These are phyloP conservation scores for Ophiodon elongatus DNA, from an alignment of 2,113 vertebrate species.

Conservation along the genomic window DNA sequence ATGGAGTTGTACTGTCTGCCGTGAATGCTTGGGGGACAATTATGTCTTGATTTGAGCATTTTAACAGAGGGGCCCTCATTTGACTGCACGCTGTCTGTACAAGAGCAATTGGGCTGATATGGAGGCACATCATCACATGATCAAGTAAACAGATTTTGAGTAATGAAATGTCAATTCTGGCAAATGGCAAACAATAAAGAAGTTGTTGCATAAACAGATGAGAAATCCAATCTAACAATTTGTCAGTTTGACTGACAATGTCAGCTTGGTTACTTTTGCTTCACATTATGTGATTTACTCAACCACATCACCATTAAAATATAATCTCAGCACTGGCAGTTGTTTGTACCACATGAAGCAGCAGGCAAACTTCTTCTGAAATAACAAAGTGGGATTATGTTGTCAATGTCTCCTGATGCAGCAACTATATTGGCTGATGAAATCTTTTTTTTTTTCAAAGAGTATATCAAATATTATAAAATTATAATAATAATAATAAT, in stretches of 20 bases:
- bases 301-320: constrained; percentile 53
- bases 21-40: constrained; percentile 55
- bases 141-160: constrained; percentile 48
- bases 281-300: constrained; percentile 26
- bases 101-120: constrained; percentile 55
- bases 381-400: constrained; percentile 13
- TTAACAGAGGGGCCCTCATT: constrained; percentile 45
- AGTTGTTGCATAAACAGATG: constrained; percentile 26
- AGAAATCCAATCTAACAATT: constrained; percentile 40
- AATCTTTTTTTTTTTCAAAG: constrained; percentile 8
- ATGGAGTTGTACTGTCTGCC: constrained; percentile 51
- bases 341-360: constrained; percentile 33
- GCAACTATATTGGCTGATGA: background rate
- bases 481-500: background rate
- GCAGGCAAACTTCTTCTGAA: constrained; percentile 17
- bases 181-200: constrained; percentile 51
- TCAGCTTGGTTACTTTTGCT: constrained; percentile 49
- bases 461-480: background rate
- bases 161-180: constrained; percentile 42
- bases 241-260: constrained; percentile 71
- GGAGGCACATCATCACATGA: constrained; percentile 30
- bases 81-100: constrained; percentile 31
- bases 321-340: constrained; percentile 15
- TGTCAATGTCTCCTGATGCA: constrained; percentile 17
- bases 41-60: constrained; percentile 70